These are phyloP conservation scores for Montipora efflorescens DNA, from an alignment of 64 coral and sea anemone genomes.

Conservation along the genomic window DNA sequence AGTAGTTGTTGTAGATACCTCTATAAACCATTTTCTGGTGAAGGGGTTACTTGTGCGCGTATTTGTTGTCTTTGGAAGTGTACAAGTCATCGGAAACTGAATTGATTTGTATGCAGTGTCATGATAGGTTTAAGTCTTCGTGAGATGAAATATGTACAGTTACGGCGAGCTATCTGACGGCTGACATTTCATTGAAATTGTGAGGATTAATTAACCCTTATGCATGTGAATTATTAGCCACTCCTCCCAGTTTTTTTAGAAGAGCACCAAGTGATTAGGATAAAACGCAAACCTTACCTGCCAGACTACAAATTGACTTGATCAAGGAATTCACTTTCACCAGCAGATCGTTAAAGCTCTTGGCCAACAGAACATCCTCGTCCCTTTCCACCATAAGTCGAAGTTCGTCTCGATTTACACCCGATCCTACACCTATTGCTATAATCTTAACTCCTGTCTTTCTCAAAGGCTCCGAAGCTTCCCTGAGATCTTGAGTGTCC, in stretches of 20 bases:
- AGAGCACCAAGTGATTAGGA: not conserved
- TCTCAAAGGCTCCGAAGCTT: constrained; percentile 18
- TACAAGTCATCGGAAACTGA: too few relatives aligned
- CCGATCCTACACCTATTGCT: constrained; percentile 22
- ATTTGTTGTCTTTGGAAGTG: too few relatives aligned
- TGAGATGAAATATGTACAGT: too few relatives aligned
- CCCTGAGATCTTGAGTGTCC: constrained; percentile 28
- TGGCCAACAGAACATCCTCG: constrained; percentile 37
- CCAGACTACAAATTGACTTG: not conserved
- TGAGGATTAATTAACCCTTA: not conserved
- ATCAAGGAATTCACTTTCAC: not conserved
- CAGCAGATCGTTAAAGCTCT: constrained; percentile 29
- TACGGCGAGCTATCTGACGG: too few relatives aligned
- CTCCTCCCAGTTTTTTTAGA: too few relatives aligned
- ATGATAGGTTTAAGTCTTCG: too few relatives aligned
- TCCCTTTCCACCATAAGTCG: constrained; percentile 33
- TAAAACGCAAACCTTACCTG: not conserved
- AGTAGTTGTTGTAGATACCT: too few relatives aligned
- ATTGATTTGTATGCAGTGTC: too few relatives aligned
- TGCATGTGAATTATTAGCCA: too few relatives aligned
- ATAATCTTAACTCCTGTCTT: constrained; percentile 23
- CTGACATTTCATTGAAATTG: too few relatives aligned
- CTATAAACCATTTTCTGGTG: too few relatives aligned
- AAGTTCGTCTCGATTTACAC: not conserved
- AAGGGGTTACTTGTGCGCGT: too few relatives aligned